These are phyloP conservation scores for Tauraco hartlaubi DNA, from an alignment of 2,797 vertebrate genomes.

Conservation along the genomic window DNA sequence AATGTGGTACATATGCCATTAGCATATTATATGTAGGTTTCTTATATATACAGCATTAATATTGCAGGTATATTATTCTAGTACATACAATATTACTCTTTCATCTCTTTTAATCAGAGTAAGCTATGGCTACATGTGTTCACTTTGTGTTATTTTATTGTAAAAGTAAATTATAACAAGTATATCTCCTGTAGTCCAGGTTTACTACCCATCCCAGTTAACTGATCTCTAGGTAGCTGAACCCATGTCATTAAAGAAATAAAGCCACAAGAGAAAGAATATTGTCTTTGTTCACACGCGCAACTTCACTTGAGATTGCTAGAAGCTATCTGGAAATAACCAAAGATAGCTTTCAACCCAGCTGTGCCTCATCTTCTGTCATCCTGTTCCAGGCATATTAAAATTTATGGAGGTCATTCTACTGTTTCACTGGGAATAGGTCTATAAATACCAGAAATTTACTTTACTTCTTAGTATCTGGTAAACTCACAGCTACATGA, in stretches of 20 bases:
- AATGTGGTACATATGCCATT: neutral
- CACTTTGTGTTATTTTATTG: neutral
- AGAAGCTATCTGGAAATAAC: neutral
- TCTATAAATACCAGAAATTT: neutral
- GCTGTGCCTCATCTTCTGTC: neutral
- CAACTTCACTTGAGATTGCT: neutral
- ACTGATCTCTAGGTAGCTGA: neutral
- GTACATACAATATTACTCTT: neutral
- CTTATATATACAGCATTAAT: neutral
- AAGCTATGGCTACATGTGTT: neutral
- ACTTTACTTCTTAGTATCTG: neutral
- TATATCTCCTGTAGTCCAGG: neutral
- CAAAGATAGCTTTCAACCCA: neutral
- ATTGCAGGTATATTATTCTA: neutral
- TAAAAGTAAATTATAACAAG: neutral
- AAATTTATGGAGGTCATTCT: neutral
- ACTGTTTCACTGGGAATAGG: neutral
- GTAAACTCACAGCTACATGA: neutral
- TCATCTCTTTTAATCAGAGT: neutral
- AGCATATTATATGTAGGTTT: neutral
- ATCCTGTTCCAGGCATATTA: neutral
- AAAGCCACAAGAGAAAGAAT: neutral
- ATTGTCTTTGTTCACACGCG: neutral
- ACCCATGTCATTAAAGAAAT: neutral
- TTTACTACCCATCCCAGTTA: neutral